Conservation (phyloP, 1,140 invertebrate species). For the Philotrypesis tridentata region DNA sequence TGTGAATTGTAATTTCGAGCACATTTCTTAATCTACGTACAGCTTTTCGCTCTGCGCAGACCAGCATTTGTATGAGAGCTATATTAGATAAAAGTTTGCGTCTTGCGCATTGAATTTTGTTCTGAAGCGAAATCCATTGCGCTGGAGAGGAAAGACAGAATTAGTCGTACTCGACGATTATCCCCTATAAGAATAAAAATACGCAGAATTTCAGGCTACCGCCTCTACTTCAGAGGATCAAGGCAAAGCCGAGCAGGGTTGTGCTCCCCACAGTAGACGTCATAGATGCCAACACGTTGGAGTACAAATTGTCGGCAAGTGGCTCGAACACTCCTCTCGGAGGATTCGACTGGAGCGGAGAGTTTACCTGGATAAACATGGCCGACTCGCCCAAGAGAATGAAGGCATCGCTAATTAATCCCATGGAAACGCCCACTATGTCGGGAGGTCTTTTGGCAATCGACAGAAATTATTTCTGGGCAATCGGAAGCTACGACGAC, state of each 20-base stretch:
- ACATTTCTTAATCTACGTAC: too few relatives aligned
- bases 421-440: slow-evolving; percentile 89
- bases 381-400: slow-evolving; percentile 80
- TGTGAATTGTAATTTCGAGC: too few relatives aligned
- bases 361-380: slow-evolving; percentile 92
- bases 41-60: too few relatives aligned
- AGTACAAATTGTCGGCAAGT: slow-evolving; percentile 76
- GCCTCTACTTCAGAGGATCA: slow-evolving; percentile 88
- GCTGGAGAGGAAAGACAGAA: too few relatives aligned
- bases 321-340: slow-evolving; percentile 80
- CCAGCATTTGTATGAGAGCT: too few relatives aligned
- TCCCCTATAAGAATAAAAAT: background rate
- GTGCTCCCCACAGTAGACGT: slow-evolving; percentile 95
- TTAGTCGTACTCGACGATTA: too few relatives aligned
- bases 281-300: slow-evolving; percentile 89
- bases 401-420: slow-evolving; percentile 70
- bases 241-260: slow-evolving; percentile 82
- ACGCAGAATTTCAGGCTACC: slow-evolving; percentile 77
- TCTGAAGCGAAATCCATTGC: too few relatives aligned
- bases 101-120: too few relatives aligned
- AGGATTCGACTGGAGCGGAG: slow-evolving; percentile 93
- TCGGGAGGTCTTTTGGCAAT: slow-evolving; percentile 95
- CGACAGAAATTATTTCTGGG: slow-evolving; percentile 92
- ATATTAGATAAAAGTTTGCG: too few relatives aligned
- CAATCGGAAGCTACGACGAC: slow-evolving; percentile 95